Percentiles rank a stretch among this genome's conserved stretches.
These are phyloP conservation scores for Drosophila subobscura DNA, from an alignment of 1,140 invertebrate genomes.

Conservation along the genomic window DNA sequence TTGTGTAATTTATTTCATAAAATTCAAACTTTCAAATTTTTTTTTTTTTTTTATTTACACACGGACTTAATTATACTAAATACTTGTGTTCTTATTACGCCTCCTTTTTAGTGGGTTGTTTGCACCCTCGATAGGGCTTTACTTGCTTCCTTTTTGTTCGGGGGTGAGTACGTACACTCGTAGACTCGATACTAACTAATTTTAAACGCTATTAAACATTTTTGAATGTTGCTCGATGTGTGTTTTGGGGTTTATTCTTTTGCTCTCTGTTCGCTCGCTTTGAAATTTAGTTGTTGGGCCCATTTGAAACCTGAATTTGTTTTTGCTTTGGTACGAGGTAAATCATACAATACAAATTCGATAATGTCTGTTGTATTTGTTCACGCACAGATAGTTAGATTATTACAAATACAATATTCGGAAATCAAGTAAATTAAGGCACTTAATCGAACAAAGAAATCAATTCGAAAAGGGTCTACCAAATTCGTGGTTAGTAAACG, in stretches of 20 bases:
- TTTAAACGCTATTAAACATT: conserved; percentile 71
- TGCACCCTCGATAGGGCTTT: conserved; percentile 35
- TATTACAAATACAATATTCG: conserved; percentile 3
- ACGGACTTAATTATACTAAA: conserved; percentile 61
- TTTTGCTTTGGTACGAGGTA: conserved; percentile 44
- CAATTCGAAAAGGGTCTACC: conserved; percentile 22
- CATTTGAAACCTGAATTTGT: conserved; percentile 78
- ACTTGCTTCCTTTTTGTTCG: conserved; percentile 16
- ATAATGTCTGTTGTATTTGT: conserved; percentile 27
- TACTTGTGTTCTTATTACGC: conserved; percentile 30
- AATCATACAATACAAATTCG: conserved; percentile 57
- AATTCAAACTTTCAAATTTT: conserved; percentile 77
- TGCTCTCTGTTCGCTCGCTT: conserved; percentile 39
- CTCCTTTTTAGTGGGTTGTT: conserved; percentile 9
- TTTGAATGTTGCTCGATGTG: conserved; percentile 76
- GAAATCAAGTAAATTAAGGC: conserved; percentile 74
- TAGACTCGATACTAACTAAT: conserved; percentile 42
- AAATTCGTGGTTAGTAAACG: conserved; percentile 59
- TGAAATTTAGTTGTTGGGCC: conserved; percentile 65
- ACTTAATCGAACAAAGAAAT: conserved; percentile 66
- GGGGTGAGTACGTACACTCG: conserved; percentile 38
- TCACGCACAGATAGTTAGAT: conserved; percentile 33
- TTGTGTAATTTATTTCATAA: conserved; percentile 62
- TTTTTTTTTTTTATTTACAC: conserved; percentile 51
- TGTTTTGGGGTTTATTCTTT: conserved; percentile 31